Base-by-base conservation (phyloP, 1,140 invertebrate genomes). In the Drosophila pseudoananassae region DNA sequence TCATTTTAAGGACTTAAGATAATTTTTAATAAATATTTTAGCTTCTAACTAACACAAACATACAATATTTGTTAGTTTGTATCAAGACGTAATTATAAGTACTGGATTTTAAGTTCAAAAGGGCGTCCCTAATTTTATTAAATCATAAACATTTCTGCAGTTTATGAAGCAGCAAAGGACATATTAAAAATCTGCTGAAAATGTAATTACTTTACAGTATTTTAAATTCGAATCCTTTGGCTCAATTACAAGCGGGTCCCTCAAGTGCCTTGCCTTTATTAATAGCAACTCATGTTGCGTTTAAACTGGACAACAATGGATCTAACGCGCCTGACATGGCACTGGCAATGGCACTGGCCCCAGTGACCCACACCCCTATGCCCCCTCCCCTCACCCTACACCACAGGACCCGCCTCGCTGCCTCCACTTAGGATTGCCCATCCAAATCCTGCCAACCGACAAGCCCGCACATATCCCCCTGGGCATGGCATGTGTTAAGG, bases 241-340 rank as follows among this genome's bases (percentile, higher is more conserved):
- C 10, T 12, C 70, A 45, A 56, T 74, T 64, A 51, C 47, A 46
- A 31, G 54, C 52, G 56, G 54, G 65, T 79, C 33, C 49, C 61
- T 75, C 56, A 60, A 61, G 49, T 68, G 69, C 58, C 64, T 63
- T 69, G 50, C 57, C 76, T 76, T 70, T 84, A 83, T 79, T 79
- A 84, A 83, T 83, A 72, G 80, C 64, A 83, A 84, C 64, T 79
- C 57, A 73, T 75, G 70, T 75, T 70, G 76, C 64, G 60, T 71
- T 74, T 52, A 69, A 77, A 69, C 74, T 63, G 78, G 52, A 73
- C 73, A 68, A 81, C 78, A 81, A 76, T 81, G 78, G 72, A 65
- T 74, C 71, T 74, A 65, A 74, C 70, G 71, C 69, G 57, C 57
- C 71, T 69, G 66, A 69, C 66, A 70, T 70, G 66, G 50, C 66